These are phyloP conservation scores for Paragorgia papillata DNA, from an alignment of 92 coral and sea anemone genomes.

Conservation along the genomic window DNA sequence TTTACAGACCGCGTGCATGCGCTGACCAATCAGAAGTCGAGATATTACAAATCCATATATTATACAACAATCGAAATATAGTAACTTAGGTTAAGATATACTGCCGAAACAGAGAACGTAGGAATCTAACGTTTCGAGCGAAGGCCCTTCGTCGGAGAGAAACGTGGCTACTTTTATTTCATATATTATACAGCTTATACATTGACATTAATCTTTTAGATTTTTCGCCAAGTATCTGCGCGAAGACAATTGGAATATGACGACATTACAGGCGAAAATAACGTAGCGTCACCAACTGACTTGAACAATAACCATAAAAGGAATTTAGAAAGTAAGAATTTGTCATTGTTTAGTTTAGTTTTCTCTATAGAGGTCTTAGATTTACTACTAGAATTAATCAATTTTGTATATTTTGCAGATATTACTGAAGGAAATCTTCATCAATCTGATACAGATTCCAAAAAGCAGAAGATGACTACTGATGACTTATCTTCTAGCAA, in stretches of 20 bases:
- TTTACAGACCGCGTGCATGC: too few species aligned
- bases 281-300: too few species aligned
- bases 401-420: neutral
- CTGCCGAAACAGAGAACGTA: too few species aligned
- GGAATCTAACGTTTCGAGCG: too few species aligned
- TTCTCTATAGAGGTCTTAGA: neutral
- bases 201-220: neutral
- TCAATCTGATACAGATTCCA: neutral
- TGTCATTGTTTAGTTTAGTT: neutral
- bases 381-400: neutral
- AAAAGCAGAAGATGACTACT: neutral
- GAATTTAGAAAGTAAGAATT: neutral
- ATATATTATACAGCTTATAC: too few species aligned
- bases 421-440: neutral
- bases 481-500: neutral
- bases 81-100: too few species aligned
- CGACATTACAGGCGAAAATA: too few species aligned
- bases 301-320: neutral
- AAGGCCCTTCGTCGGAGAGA: too few species aligned
- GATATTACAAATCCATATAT: too few species aligned
- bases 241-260: slow-evolving; percentile 29
- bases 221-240: neutral
- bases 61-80: too few species aligned
- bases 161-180: too few species aligned
- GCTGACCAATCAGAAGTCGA: too few species aligned